phyloP scores from a whole-genome alignment of 2,888 invertebrate genomes.

The Sialis fuliginosa region DNA sequence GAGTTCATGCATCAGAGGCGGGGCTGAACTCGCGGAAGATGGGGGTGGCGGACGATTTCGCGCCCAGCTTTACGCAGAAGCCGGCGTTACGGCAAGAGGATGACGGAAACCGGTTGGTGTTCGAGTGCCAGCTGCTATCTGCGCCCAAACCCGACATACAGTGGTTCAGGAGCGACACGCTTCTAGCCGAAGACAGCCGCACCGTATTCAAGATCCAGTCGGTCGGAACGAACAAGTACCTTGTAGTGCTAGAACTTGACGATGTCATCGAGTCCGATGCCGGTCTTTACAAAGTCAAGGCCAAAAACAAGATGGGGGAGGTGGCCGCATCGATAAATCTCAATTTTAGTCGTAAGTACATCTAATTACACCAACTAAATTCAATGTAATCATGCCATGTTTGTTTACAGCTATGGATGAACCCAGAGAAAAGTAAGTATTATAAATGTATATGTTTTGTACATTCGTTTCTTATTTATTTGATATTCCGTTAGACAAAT shows the following conservation, averaged over 20 bases:
- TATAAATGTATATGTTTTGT: constrained; percentile 7
- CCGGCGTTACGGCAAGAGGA: constrained; percentile 92
- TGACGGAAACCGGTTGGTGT: constrained; percentile 85
- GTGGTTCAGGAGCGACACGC: constrained; percentile 81
- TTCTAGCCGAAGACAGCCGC: constrained; percentile 65
- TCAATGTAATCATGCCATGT: constrained; percentile 4
- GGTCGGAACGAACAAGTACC: constrained; percentile 68
- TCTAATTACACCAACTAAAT: not conserved
- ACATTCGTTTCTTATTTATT: constrained; percentile 2
- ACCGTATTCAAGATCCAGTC: constrained; percentile 81
- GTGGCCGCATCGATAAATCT: constrained; percentile 92
- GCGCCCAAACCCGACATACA: constrained; percentile 79
- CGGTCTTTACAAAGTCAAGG: constrained; percentile 92
- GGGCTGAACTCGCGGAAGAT: constrained; percentile 25
- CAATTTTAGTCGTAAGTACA: constrained; percentile 89
- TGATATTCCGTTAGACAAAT: constrained; percentile 60
- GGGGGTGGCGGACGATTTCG: constrained; percentile 86
- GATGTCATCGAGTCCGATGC: constrained; percentile 92
- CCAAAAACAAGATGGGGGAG: constrained; percentile 94
- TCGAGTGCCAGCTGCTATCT: constrained; percentile 81
- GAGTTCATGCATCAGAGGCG: no score
- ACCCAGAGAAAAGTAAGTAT: constrained; percentile 85
- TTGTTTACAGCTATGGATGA: constrained; percentile 80
- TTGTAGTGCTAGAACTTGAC: constrained; percentile 83
- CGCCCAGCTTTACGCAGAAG: constrained; percentile 97